phyloP scores from a whole-genome alignment of 1,140 invertebrate species.

The Lineus longissimus region DNA sequence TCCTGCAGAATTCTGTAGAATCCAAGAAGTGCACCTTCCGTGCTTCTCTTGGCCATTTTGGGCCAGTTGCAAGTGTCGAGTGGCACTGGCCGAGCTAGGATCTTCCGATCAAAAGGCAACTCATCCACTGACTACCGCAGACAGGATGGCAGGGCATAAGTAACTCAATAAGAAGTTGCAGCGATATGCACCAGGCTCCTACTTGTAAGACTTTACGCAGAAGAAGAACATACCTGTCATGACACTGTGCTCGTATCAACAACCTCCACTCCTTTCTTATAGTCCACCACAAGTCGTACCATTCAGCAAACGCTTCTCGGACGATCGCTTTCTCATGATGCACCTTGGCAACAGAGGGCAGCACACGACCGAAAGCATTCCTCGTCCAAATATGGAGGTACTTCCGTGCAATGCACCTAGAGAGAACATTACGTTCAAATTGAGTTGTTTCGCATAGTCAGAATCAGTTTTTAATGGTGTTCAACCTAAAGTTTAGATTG shows the following conservation, averaged over 20 bases:
- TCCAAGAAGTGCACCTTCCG: too few species aligned
- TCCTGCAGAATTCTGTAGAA: too few species aligned
- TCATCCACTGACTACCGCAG: too few species aligned
- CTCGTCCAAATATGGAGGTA: slow-evolving; percentile 34
- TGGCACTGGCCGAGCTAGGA: too few species aligned
- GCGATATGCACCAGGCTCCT: too few species aligned
- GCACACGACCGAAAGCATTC: slow-evolving; percentile 39
- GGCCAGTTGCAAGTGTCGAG: too few species aligned
- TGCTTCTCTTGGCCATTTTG: too few species aligned
- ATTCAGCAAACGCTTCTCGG: slow-evolving; percentile 23
- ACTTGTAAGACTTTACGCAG: too few species aligned
- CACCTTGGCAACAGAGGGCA: slow-evolving; percentile 31
- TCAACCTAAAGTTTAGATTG: too few species aligned
- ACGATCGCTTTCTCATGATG: slow-evolving; percentile 27
- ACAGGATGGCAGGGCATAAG: too few species aligned
- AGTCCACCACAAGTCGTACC: slow-evolving; percentile 42
- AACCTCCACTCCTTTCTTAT: slow-evolving; percentile 41
- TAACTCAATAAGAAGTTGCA: too few species aligned
- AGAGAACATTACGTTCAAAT: slow-evolving; percentile 12
- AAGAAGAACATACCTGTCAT: slow-evolving; percentile 46
- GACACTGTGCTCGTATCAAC: slow-evolving; percentile 39
- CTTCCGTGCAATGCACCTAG: slow-evolving; percentile 41
- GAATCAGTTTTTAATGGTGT: not conserved
- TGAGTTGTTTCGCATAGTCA: not conserved
- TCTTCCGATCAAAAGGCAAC: too few species aligned